These are phyloP conservation scores for Hemicrepidius hirtus DNA, from an alignment of 2,888 invertebrate species.

Conservation along the genomic window DNA sequence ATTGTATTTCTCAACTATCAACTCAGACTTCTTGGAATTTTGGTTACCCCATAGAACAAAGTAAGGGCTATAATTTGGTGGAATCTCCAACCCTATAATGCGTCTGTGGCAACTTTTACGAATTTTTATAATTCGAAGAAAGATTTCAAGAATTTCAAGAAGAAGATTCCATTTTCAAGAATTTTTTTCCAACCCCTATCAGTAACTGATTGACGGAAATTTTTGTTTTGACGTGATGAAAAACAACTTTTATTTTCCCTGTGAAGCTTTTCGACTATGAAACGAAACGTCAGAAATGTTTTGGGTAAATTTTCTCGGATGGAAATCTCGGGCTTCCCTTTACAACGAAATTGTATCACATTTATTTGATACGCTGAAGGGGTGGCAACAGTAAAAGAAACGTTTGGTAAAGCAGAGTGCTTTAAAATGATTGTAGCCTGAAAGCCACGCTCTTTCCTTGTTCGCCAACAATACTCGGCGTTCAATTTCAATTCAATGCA, in stretches of 20 bases:
- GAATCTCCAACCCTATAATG: no score
- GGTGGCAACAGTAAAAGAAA: slow-evolving; percentile 64
- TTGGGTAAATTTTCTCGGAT: slow-evolving; percentile 26
- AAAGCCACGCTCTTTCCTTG: slow-evolving; percentile 70
- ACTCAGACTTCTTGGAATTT: no score
- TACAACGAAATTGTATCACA: slow-evolving; percentile 59
- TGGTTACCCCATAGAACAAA: no score
- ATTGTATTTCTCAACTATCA: no score
- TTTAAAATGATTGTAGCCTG: slow-evolving; percentile 66
- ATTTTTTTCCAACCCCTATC: no score
- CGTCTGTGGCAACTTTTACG: no score
- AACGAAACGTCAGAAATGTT: slow-evolving; percentile 34
- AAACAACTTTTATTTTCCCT: slow-evolving; percentile 4
- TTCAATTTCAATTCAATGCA: slow-evolving; percentile 68
- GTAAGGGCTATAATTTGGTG: no score
- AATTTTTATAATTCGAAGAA: no score
- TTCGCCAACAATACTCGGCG: slow-evolving; percentile 65
- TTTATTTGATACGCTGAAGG: slow-evolving; percentile 67
- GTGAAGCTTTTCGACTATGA: slow-evolving; percentile 27
- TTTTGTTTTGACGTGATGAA: not conserved
- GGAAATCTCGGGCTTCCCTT: slow-evolving; percentile 36
- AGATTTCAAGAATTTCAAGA: no score
- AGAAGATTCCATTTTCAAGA: no score
- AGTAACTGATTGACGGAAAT: no score
- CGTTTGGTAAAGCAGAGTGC: slow-evolving; percentile 65